Conservation (phyloP, 2,888 invertebrate genomes). For the Lithophane semibrunnea region DNA sequence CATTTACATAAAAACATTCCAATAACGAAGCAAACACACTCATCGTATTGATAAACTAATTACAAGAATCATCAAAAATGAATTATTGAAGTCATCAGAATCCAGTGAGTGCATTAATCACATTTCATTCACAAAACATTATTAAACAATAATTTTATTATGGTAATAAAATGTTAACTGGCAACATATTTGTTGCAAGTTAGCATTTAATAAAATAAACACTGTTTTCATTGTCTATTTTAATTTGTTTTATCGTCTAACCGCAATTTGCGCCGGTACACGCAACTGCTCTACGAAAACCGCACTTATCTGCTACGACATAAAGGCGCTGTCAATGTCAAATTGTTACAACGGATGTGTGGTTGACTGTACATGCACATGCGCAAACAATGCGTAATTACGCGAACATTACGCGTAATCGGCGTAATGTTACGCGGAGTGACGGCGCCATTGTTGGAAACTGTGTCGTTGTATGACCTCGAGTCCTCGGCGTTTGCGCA, state of each 20-base stretch:
- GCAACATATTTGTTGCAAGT: not conserved
- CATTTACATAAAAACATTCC: not conserved
- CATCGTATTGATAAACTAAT: conserved; percentile 38
- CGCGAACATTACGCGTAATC: conserved; percentile 41
- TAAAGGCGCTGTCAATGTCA: not conserved
- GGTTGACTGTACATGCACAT: conserved; percentile 22
- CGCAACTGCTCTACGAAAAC: not conserved
- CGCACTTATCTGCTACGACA: not conserved
- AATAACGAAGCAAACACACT: not conserved
- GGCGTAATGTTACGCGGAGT: conserved; percentile 33
- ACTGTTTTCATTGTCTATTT: not conserved
- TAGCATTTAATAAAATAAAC: not conserved
- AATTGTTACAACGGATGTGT: not conserved
- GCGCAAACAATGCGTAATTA: conserved; percentile 56
- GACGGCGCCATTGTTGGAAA: conserved; percentile 44
- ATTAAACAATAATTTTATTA: too few relatives aligned
- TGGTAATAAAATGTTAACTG: not conserved
- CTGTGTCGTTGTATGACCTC: conserved; percentile 53
- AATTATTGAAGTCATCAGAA: conserved; percentile 34
- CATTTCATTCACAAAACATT: not conserved
- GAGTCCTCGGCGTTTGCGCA: conserved; percentile 43
- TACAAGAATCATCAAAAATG: conserved; percentile 27
- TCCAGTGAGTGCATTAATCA: conserved; percentile 31
- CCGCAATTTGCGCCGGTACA: conserved; percentile 7
- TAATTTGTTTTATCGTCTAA: conserved; percentile 6